Evolutionary conservation across 2,797 vertebrate genomes (phyloP), one percentile per base, ranked within the genome.

Genomic region (Triplophysa bombifrons): DNA sequence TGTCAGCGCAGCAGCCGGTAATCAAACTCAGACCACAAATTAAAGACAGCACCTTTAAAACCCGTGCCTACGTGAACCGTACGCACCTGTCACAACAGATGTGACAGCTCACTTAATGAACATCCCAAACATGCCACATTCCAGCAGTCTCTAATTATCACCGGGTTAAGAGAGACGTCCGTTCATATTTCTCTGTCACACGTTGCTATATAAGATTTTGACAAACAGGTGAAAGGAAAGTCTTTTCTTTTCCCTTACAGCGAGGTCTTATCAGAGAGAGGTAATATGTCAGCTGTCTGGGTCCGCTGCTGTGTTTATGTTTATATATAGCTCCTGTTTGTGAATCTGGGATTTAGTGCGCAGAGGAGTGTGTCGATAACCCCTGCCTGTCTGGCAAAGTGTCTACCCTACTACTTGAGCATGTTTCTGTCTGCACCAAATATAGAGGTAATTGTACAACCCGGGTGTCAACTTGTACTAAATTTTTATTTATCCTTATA

Each of bases 241-340:
- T 67, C 51, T 74, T 64, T 74, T 30, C 63, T 81, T 70, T 64
- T 55, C n/a, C n/a, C 20, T 55, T 38, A 81, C 84, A 90, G 88
- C 91, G 90, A 89, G 46, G 27, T 68, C 38, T 71, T 66, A 44
- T 76, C 67, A 71, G 56, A 30, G 22, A 25, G 14, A 78, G 67
- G 58, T 41, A 64, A 78, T 78, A 27, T 17, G n/a, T 61, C 44
- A 63, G 55, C 53, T 3, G 14, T 63, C 20, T 61, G 17, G 46
- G 27, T 63, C 63, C 56, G 82, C 56, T n/a, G 64, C 69, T 20
- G 58, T 64, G 91, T 93, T 91, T 94, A 93, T 34, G 66, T 78
- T 63, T 78, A 71, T 71, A 64, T 71, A 94, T 93, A 93, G 82
- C 90, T 87, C 87, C 90, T 92, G 89, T 88, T 80, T 14, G 50